Evolutionary conservation across 2,888 invertebrate genomes (phyloP).

Genomic region (Rotaria macrura): DNA sequence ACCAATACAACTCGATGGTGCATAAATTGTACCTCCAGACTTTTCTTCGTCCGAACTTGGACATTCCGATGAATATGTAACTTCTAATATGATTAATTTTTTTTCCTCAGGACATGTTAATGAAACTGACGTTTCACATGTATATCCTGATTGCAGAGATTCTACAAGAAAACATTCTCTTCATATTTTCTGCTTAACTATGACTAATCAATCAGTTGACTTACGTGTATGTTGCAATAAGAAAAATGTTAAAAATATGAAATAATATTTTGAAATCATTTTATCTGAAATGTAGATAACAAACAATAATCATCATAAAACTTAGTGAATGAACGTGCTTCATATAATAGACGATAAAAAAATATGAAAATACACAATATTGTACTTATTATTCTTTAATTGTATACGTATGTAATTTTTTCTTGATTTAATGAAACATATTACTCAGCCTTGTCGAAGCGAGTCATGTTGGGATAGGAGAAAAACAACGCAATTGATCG

Average conservation of each 20-base stretch:
- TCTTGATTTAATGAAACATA: too few relatives aligned
- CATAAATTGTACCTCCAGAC: background rate
- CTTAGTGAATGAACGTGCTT: background rate
- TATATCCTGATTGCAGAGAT: background rate
- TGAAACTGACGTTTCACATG: constrained; percentile 1
- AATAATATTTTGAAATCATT: background rate
- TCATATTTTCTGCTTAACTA: background rate
- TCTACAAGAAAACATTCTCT: background rate
- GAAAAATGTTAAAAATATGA: background rate
- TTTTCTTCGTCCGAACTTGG: background rate
- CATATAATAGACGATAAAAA: background rate
- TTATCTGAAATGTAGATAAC: background rate
- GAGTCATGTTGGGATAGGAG: too few relatives aligned
- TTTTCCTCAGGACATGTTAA: background rate
- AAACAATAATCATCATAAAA: background rate
- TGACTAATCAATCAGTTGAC: background rate
- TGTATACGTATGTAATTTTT: too few relatives aligned
- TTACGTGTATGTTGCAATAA: background rate
- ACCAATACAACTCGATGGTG: background rate
- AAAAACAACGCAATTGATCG: background rate
- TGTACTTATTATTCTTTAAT: background rate
- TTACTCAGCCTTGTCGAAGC: too few relatives aligned
- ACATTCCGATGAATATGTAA: constrained; percentile 1
- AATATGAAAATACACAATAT: background rate
- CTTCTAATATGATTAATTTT: background rate